These are phyloP conservation scores for Oscheius onirici DNA, from an alignment of 2,888 invertebrate species.

Conservation along the genomic window DNA sequence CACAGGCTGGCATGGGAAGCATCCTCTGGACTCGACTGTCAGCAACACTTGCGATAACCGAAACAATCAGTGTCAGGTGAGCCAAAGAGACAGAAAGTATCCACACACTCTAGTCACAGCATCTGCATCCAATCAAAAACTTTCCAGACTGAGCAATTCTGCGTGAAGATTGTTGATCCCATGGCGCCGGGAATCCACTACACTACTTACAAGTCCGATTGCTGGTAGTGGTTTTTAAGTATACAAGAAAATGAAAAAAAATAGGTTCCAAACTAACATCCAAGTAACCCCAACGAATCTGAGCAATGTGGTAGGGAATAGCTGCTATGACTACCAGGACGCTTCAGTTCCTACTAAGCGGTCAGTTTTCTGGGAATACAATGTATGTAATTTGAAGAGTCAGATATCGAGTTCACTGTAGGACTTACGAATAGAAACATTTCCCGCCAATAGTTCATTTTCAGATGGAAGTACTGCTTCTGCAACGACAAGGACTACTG, in stretches of 20 bases:
- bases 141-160: slow-evolving; percentile 35
- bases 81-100: not conserved
- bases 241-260: not conserved
- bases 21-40: slow-evolving; percentile 21
- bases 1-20: slow-evolving; percentile 31
- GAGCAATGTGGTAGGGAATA: slow-evolving; percentile 16
- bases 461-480: slow-evolving; percentile 36
- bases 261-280: slow-evolving; percentile 29
- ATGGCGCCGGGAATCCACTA: slow-evolving; percentile 32
- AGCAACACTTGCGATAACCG: slow-evolving; percentile 36
- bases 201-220: slow-evolving; percentile 36
- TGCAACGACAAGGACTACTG: slow-evolving; percentile 39
- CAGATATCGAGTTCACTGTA: too few relatives aligned
- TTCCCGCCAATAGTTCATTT: not conserved
- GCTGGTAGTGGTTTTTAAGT: slow-evolving; percentile 9
- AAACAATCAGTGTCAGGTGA: slow-evolving; percentile 37
- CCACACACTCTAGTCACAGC: too few relatives aligned
- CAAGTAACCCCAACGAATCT: slow-evolving; percentile 34
- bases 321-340: slow-evolving; percentile 35
- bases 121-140: not conserved
- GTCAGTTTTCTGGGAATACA: slow-evolving; percentile 11
- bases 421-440: too few relatives aligned
- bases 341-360: slow-evolving; percentile 32
- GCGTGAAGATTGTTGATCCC: slow-evolving; percentile 38
- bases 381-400: too few relatives aligned